Percentiles rank a stretch among this genome's conserved stretches.
Evolutionary conservation across 2,797 vertebrate species (phyloP).

Genomic region (Megaceryle alcyon): DNA sequence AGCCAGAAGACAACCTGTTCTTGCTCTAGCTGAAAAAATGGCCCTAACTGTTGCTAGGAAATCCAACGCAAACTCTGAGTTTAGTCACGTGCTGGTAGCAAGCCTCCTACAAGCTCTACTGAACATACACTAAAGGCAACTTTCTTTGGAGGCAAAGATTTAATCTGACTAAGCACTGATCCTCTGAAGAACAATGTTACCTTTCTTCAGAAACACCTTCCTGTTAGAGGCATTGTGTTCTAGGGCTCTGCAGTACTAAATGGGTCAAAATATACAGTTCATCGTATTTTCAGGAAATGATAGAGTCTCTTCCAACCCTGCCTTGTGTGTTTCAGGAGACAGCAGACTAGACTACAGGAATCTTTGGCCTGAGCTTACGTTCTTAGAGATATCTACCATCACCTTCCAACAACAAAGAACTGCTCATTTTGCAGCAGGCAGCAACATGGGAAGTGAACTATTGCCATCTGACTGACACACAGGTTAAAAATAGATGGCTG

Average conservation of each 20-base stretch:
- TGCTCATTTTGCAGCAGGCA: background rate
- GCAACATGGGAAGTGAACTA: background rate
- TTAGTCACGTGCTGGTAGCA: background rate
- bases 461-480: background rate
- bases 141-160: background rate
- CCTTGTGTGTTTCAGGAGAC: background rate
- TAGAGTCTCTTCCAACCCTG: background rate
- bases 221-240: background rate
- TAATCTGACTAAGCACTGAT: background rate
- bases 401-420: background rate
- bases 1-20: background rate
- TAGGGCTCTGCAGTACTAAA: background rate
- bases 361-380: background rate
- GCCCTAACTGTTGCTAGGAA: background rate
- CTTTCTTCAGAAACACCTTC: background rate
- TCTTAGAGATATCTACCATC: background rate
- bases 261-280: background rate
- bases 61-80: background rate
- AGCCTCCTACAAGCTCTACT: background rate
- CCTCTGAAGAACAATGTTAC: background rate
- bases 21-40: background rate
- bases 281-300: background rate
- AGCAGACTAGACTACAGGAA: background rate
- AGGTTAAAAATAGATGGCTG: background rate
- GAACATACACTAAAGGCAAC: background rate